A percentile compares a stretch with the other conserved stretches of the same genome.
Evolutionary conservation across 1,140 invertebrate genomes (phyloP).

Genomic region (Sitodiplosis mosellana): DNA sequence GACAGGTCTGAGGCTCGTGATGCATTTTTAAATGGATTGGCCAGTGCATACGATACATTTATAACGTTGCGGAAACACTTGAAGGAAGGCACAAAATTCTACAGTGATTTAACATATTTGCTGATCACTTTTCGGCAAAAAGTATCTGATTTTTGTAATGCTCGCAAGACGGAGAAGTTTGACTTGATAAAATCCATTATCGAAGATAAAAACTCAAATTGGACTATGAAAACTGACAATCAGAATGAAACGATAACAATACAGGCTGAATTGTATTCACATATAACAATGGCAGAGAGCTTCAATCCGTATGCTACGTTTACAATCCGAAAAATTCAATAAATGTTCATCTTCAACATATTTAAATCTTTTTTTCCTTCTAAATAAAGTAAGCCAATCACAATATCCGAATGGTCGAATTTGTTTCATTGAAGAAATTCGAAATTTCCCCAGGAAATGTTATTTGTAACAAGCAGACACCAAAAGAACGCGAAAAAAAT

Average conservation of each 20-base stretch:
- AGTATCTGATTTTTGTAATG: conserved; percentile 95
- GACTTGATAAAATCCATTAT: conserved; percentile 54
- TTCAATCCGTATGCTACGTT: conserved; percentile 76
- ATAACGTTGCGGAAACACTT: conserved; percentile 79
- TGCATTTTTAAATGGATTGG: conserved; percentile 64
- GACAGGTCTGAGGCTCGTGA: conserved; percentile 48
- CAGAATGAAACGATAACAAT: conserved; percentile 34
- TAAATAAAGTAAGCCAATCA: too few relatives aligned
- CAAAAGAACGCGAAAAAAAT: too few relatives aligned
- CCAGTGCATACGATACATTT: conserved; percentile 77
- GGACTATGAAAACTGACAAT: conserved; percentile 30
- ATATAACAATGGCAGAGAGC: conserved; percentile 52
- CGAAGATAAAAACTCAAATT: conserved; percentile 38
- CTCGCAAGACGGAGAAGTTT: conserved; percentile 96
- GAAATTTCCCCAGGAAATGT: too few relatives aligned
- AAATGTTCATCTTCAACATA: conserved; percentile 6
- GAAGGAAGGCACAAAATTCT: conserved; percentile 92
- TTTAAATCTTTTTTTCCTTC: too few relatives aligned
- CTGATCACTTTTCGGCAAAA: conserved; percentile 93
- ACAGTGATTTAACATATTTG: conserved; percentile 90
- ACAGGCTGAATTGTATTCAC: conserved; percentile 50
- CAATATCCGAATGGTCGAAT: too few relatives aligned
- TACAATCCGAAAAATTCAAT: conserved; percentile 43
- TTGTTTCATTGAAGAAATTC: too few relatives aligned
- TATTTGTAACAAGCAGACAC: too few relatives aligned